These are phyloP conservation scores for Dryocosmus kuriphilus DNA, from an alignment of 2,888 invertebrate genomes.

Conservation along the genomic window DNA sequence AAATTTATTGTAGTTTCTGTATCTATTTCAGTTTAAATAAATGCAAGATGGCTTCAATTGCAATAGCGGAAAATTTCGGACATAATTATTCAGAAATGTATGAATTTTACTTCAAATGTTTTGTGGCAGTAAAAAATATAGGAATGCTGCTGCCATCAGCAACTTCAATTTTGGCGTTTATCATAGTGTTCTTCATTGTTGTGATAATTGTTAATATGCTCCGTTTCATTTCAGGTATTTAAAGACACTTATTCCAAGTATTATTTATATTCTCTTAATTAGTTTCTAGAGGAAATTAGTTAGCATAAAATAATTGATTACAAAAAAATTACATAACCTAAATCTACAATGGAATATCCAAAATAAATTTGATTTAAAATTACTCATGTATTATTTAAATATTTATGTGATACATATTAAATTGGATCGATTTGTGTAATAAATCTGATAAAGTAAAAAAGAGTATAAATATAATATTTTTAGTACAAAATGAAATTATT, in stretches of 20 bases:
- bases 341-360: too few species aligned
- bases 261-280: too few species aligned
- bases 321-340: too few species aligned
- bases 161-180: neutral
- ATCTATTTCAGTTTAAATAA: neutral
- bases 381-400: too few species aligned
- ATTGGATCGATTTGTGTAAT: too few species aligned
- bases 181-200: neutral
- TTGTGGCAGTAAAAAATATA: neutral
- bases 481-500: too few species aligned
- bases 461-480: too few species aligned
- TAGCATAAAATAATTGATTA: too few species aligned
- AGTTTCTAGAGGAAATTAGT: too few species aligned
- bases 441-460: too few species aligned
- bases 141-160: neutral
- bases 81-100: neutral
- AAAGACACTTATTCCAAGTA: neutral
- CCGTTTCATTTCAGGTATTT: slow-evolving; percentile 2
- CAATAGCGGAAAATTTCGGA: neutral
- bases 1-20: neutral
- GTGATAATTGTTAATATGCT: neutral
- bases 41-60: neutral
- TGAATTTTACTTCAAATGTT: neutral
- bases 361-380: too few species aligned
- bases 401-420: too few species aligned